Evolutionary conservation across 1,140 invertebrate species (phyloP).

Genomic region (Ips nitidus): DNA sequence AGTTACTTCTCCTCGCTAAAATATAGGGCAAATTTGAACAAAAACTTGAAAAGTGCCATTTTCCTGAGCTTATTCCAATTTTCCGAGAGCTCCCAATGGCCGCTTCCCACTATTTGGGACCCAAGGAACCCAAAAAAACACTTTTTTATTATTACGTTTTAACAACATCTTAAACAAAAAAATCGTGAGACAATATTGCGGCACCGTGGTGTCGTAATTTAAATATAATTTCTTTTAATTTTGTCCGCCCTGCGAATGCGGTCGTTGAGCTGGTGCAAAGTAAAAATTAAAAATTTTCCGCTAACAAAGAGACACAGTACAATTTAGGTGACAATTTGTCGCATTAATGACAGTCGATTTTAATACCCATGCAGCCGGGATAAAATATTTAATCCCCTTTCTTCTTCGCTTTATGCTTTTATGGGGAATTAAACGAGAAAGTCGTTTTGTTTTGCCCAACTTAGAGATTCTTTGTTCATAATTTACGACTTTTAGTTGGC

Average conservation of each 20-base stretch:
- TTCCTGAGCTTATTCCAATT: too few species aligned
- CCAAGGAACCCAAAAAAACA: too few species aligned
- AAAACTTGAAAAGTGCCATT: too few species aligned
- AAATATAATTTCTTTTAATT: conserved; percentile 26
- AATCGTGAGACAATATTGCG: conserved; percentile 19
- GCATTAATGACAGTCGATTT: conserved; percentile 27
- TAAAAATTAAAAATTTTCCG: conserved; percentile 27
- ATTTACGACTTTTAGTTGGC: conserved; percentile 21
- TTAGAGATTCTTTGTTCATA: conserved; percentile 20
- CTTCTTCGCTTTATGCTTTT: conserved; percentile 21
- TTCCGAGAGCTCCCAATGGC: too few species aligned
- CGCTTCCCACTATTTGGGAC: too few species aligned
- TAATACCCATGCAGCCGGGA: conserved; percentile 16
- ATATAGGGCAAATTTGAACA: too few species aligned
- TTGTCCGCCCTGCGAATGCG: conserved; percentile 12
- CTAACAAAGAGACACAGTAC: conserved; percentile 24
- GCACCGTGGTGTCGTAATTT: conserved; percentile 20
- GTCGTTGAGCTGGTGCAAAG: conserved; percentile 25
- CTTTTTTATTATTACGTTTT: too few species aligned
- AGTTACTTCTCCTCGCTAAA: too few species aligned
- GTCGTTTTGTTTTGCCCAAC: conserved; percentile 11
- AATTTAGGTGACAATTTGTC: conserved; percentile 28
- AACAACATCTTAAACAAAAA: not conserved
- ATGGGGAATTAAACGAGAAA: conserved; percentile 16
- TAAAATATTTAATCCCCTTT: conserved; percentile 27